Conservation (phyloP, 2,797 vertebrate species). For the Typhlichthys eigenmanni region DNA sequence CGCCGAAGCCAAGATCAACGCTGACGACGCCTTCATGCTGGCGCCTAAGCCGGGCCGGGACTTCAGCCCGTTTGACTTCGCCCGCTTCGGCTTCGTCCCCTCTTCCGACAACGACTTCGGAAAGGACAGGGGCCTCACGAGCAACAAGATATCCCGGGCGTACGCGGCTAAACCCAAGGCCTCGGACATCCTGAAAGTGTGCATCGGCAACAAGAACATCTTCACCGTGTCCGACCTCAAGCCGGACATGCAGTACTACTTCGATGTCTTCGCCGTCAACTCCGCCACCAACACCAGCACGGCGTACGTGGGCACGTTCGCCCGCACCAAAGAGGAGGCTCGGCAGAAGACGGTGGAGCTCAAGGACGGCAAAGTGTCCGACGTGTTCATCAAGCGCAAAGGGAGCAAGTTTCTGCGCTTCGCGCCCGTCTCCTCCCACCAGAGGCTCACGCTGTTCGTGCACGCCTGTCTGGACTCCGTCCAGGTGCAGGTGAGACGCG, state of each 20-base stretch:
- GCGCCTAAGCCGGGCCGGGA: slow-evolving; percentile 93
- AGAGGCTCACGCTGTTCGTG: slow-evolving; percentile 89
- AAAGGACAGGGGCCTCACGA: slow-evolving; percentile 79
- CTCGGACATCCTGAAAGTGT: slow-evolving; percentile 88
- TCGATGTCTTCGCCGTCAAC: slow-evolving; percentile 94
- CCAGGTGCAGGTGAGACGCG: slow-evolving; percentile 92
- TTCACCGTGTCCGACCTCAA: slow-evolving; percentile 94
- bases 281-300: slow-evolving; percentile 91
- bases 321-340: slow-evolving; percentile 93
- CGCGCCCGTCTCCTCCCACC: slow-evolving; percentile 92
- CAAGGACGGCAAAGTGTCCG: slow-evolving; percentile 92
- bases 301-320: slow-evolving; percentile 93
- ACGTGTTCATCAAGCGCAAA: slow-evolving; percentile 92
- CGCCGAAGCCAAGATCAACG: slow-evolving; percentile 88
- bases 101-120: slow-evolving; percentile 76
- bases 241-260: slow-evolving; percentile 95
- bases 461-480: slow-evolving; percentile 90
- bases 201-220: slow-evolving; percentile 94
- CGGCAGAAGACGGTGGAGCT: slow-evolving; percentile 92
- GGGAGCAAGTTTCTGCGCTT: slow-evolving; percentile 91
- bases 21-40: slow-evolving; percentile 90
- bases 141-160: slow-evolving; percentile 80
- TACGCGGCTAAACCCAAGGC: slow-evolving; percentile 74
- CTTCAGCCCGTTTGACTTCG: slow-evolving; percentile 96
- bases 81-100: slow-evolving; percentile 90